These are phyloP conservation scores for Elysia crispata DNA, from an alignment of 2,888 invertebrate genomes.

Conservation along the genomic window DNA sequence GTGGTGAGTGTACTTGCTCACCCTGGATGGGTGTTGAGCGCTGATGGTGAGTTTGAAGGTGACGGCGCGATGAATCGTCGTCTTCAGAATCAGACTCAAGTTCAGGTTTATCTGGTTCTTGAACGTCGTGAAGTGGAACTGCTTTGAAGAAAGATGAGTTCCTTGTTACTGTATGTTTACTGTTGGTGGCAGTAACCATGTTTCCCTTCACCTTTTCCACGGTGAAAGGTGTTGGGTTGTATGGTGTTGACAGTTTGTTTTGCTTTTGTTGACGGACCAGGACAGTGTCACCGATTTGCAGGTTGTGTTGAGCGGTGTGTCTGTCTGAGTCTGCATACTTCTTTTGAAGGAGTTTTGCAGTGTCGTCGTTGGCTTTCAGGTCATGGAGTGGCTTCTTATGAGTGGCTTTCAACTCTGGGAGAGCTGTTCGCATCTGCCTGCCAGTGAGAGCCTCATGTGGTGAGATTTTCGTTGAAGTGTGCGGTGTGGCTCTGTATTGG, in stretches of 20 bases:
- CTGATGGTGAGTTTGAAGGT: no score
- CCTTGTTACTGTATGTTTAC: neutral
- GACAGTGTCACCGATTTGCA: neutral
- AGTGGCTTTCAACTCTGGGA: conserved; percentile 18
- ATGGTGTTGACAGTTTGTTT: neutral
- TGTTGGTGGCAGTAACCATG: neutral
- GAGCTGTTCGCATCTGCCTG: neutral
- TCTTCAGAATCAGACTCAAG: no score
- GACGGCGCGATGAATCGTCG: no score
- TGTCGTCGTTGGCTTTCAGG: neutral
- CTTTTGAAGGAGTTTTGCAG: neutral
- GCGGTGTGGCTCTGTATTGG: conserved; percentile 14
- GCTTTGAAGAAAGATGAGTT: neutral
- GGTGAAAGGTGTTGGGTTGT: neutral
- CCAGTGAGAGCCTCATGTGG: conserved; percentile 17
- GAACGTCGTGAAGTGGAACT: no score
- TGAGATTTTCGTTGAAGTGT: conserved; percentile 20
- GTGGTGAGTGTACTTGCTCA: no score
- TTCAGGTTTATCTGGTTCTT: no score
- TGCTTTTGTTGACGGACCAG: neutral
- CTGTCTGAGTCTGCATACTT: neutral
- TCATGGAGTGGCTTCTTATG: neutral
- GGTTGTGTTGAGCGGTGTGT: neutral
- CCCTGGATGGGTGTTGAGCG: no score
- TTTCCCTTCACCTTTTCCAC: conserved; percentile 12